Conservation (phyloP, 2,113 vertebrate genomes). For the Panthera tigris region DNA sequence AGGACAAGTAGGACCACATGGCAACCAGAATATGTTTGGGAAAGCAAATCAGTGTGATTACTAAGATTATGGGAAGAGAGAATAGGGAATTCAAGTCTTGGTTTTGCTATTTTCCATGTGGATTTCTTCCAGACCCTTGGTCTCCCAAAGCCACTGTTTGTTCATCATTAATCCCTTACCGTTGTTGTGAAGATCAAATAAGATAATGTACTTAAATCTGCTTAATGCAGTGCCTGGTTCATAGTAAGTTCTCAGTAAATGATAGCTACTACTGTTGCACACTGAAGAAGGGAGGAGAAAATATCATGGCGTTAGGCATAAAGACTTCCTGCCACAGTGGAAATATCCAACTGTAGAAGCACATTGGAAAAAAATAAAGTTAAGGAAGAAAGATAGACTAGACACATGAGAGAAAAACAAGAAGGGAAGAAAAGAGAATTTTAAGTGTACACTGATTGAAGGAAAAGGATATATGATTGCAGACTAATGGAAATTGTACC, state of each 20-base stretch:
- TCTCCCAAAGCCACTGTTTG: background rate
- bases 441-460: background rate
- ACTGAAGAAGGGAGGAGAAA: background rate
- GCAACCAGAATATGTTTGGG: background rate
- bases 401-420: background rate
- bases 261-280: background rate
- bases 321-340: background rate
- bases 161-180: background rate
- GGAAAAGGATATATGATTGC: background rate
- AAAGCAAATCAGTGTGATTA: background rate
- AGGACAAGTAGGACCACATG: background rate
- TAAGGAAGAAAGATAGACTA: background rate
- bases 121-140: background rate
- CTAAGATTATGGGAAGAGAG: background rate
- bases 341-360: background rate
- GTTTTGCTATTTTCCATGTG: background rate
- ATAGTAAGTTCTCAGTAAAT: background rate
- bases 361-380: background rate
- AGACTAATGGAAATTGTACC: background rate
- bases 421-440: background rate
- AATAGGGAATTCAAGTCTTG: background rate
- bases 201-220: background rate
- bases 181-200: background rate
- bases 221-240: background rate
- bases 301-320: background rate